Conservation (phyloP, 2,797 vertebrate genomes). For the Eulemur rubriventer region DNA sequence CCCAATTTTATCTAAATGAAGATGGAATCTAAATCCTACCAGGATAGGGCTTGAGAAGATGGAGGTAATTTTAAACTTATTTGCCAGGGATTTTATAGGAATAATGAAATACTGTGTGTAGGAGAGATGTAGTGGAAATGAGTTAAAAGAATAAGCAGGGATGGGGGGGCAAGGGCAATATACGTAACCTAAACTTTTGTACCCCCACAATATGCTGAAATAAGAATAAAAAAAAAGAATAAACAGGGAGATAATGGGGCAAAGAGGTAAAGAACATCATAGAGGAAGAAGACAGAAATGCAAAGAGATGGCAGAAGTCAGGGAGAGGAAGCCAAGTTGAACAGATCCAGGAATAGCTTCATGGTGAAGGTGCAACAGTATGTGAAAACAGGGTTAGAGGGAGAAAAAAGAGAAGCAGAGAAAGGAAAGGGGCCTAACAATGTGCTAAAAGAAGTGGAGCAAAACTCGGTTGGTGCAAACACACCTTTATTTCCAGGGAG, state of each 20-base stretch:
- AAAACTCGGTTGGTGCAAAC: not conserved
- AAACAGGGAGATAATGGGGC: not conserved
- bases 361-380: fast-evolving
- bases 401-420: not conserved
- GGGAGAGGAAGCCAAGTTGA: not conserved
- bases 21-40: not conserved
- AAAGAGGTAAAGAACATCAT: not conserved
- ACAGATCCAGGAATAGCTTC: not conserved
- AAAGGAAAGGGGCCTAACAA: not conserved
- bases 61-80: not conserved
- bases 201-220: too few relatives aligned
- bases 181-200: too few relatives aligned
- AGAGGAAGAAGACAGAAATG: not conserved
- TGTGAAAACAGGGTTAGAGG: too few relatives aligned
- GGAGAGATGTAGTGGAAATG: not conserved
- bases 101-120: not conserved
- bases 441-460: not conserved
- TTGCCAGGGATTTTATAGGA: not conserved
- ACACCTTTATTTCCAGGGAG: not conserved
- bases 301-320: not conserved
- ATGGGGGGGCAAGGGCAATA: too few relatives aligned
- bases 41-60: not conserved
- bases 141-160: not conserved
- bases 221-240: not conserved
- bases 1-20: not conserved